These are phyloP conservation scores for Cheiracanthium punctorium DNA, from an alignment of 2,888 invertebrate genomes.

Conservation along the genomic window DNA sequence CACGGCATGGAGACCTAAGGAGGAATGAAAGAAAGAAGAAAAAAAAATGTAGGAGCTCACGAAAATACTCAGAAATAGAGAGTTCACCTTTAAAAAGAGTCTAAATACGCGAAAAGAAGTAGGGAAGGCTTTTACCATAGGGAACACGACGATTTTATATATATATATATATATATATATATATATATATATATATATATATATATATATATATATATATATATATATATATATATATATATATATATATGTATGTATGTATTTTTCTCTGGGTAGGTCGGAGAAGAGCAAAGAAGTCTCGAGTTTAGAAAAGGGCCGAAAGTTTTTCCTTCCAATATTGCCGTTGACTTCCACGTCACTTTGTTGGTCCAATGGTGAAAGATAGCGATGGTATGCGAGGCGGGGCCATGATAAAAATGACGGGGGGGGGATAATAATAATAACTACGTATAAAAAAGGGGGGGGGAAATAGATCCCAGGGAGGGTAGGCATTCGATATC, in stretches of 20 bases:
- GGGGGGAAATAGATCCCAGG: conserved; percentile 50
- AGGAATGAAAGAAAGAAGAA: conserved; percentile 11
- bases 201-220: conserved; percentile 28
- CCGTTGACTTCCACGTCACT: conserved; percentile 64
- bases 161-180: no score
- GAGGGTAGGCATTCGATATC: conserved; percentile 46
- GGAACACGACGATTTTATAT: conserved; percentile 52
- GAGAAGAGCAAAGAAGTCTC: conserved; percentile 14
- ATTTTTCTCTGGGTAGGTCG: conserved; percentile 9
- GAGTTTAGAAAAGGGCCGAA: conserved; percentile 34
- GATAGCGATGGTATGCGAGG: conserved; percentile 36
- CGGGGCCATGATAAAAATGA: conserved; percentile 46
- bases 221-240: no score
- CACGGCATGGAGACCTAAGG: conserved; percentile 15
- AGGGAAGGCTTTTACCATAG: conserved; percentile 65
- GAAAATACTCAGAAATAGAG: conserved; percentile 67
- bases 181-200: no score
- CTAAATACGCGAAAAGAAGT: conserved; percentile 61
- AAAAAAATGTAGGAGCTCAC: conserved; percentile 32
- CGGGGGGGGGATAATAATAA: conserved; percentile 65
- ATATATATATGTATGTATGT: no score
- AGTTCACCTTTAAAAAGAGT: conserved; percentile 66
- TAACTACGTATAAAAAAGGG: conserved; percentile 49
- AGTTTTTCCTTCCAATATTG: conserved; percentile 61
- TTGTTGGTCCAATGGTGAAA: conserved; percentile 66